phyloP scores from a whole-genome alignment of 2,797 vertebrate species.

The Sternarchorhynchus goeldii region DNA sequence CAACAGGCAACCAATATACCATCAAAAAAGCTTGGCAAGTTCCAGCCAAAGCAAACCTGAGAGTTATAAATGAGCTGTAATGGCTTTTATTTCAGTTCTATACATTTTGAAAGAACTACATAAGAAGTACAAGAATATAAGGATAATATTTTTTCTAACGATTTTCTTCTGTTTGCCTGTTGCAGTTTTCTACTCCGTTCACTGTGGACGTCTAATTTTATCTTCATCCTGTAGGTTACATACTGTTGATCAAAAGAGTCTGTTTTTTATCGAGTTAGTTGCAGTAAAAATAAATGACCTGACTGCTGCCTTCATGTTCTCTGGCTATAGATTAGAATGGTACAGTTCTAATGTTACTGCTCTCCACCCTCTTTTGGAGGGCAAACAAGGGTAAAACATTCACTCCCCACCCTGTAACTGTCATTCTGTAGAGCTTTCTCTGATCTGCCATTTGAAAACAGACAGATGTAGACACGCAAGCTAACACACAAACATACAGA shows the following conservation, averaged over 20 bases:
- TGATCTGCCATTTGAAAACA: background rate
- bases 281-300: constrained; percentile 9
- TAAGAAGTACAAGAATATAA: constrained; percentile 17
- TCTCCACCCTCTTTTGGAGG: background rate
- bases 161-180: constrained; percentile 27
- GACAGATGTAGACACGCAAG: background rate
- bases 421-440: background rate
- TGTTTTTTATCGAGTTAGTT: background rate
- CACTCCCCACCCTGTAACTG: background rate
- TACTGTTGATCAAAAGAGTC: constrained; percentile 8
- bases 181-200: background rate
- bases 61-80: constrained; percentile 29
- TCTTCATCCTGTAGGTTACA: background rate
- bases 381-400: background rate
- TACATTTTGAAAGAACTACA: constrained; percentile 4
- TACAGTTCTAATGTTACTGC: background rate
- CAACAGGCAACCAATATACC: constrained; percentile 12
- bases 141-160: constrained; percentile 9
- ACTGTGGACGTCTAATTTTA: background rate
- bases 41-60: background rate
- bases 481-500: background rate
- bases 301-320: background rate
- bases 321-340: background rate
- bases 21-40: background rate
- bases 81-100: constrained; percentile 32